Evolutionary conservation across 2,797 vertebrate species (phyloP), one percentile per base, ranked within the genome.

Genomic region (Novumbra hubbsi): DNA sequence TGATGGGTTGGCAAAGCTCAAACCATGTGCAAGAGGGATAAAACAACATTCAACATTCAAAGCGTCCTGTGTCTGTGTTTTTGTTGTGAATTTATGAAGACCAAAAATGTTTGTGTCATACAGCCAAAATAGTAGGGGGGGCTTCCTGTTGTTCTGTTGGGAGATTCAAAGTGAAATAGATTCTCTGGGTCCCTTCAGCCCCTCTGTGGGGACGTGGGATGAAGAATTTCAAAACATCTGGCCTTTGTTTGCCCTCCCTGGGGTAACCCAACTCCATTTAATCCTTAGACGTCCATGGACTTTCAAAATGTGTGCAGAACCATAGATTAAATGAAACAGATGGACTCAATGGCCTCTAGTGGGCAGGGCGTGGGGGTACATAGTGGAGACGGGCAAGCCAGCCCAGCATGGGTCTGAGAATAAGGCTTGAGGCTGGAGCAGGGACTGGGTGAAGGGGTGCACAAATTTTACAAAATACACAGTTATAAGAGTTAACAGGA

Each of bases 221-320:
- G 89, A 91, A 90, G 86, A 84, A 92, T 88, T 92, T 90, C 86
- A 85, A 80, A 84, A 90, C 90, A 92, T 92, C 88, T 92, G 92
- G 84, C 86, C 88, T 91, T 91, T 89, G 87, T 91, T 92, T 90
- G 85, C 74, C 84, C 76, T 75, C 79, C 91, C 90, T 88, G 84
- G 83, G 89, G 87, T 83, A 90, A 91, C 88, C 74, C 82, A 90
- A 88, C 89, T 90, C 80, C 80, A 86, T 91, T 89, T 85, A 89
- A 91, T 89, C 86, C 74, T 28, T 62, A 65, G 76, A 70, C 50
- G 70, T 67, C 69, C 70, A 21, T 73, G 81, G 75, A 86, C 85
- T 89, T 91, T 80, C 77, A 88, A 80, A 72, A 72, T 68, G 72
- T 86, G 80, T 79, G 81, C 79, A 80, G 83, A 77, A 79, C 77